phyloP scores from a whole-genome alignment of 1,140 invertebrate species.

The Heliconius congener region DNA sequence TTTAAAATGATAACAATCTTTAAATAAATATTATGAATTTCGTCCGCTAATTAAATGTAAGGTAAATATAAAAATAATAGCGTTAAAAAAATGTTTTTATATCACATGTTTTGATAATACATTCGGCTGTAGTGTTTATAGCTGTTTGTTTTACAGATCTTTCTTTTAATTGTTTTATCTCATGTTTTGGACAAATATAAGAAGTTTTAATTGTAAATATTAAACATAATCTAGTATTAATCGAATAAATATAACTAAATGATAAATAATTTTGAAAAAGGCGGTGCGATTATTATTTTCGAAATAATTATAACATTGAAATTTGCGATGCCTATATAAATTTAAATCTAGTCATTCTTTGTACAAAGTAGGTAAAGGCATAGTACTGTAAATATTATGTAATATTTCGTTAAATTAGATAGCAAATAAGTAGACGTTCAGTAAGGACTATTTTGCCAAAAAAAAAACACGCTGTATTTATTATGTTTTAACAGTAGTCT shows the following conservation, averaged over 20 bases:
- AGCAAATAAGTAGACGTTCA: slow-evolving; percentile 46
- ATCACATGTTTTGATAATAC: slow-evolving; percentile 14
- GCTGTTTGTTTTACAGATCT: neutral
- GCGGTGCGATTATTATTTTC: slow-evolving; percentile 18
- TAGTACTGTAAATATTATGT: slow-evolving; percentile 63
- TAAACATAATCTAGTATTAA: neutral
- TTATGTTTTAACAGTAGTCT: slow-evolving; percentile 55
- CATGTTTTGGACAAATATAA: neutral
- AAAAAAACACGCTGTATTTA: slow-evolving; percentile 47
- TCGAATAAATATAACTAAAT: slow-evolving; percentile 8
- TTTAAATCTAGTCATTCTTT: slow-evolving; percentile 74
- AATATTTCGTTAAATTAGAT: slow-evolving; percentile 54
- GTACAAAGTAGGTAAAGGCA: slow-evolving; percentile 70
- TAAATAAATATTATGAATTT: slow-evolving; percentile 49
- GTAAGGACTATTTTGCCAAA: slow-evolving; percentile 50
- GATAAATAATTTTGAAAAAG: slow-evolving; percentile 5
- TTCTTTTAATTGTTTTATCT: neutral
- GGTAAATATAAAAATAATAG: slow-evolving; percentile 32
- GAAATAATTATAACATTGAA: slow-evolving; percentile 26
- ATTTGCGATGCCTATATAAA: slow-evolving; percentile 50
- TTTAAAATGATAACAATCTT: slow-evolving; percentile 27
- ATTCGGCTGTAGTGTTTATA: neutral
- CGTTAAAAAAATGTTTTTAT: slow-evolving; percentile 31
- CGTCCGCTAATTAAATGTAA: slow-evolving; percentile 55
- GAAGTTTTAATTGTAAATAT: slow-evolving; percentile 5